A percentile compares a stretch with the other conserved stretches of the same genome.
phyloP scores from a whole-genome alignment of 2,797 vertebrate genomes.

The Chelon labrosus region DNA sequence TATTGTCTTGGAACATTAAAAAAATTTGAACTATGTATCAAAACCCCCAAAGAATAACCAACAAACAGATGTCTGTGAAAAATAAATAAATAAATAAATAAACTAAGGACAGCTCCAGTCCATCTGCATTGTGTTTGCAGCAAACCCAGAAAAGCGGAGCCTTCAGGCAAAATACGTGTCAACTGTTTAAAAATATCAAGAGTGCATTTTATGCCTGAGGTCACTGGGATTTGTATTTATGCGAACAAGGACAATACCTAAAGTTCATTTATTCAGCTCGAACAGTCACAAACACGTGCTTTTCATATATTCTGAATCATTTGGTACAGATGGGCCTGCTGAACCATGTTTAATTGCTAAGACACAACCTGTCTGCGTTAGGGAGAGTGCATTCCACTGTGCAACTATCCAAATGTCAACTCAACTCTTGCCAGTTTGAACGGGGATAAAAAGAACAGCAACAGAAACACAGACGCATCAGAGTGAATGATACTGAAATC shows the following conservation, averaged over 20 bases:
- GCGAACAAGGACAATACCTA: constrained; percentile 62
- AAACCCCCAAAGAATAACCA: constrained; percentile 1
- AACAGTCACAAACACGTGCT: constrained; percentile 47
- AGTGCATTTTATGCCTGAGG: constrained; percentile 74
- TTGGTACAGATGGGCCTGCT: constrained; percentile 64
- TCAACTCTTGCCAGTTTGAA: constrained; percentile 51
- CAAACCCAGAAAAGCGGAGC: constrained; percentile 54
- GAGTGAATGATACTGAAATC: neutral
- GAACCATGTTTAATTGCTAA: constrained; percentile 61
- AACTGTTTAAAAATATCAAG: constrained; percentile 67
- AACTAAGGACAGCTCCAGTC: constrained; percentile 19
- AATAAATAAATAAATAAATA: neutral
- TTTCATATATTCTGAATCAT: constrained; percentile 52
- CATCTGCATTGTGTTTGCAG: constrained; percentile 26
- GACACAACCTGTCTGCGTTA: constrained; percentile 58
- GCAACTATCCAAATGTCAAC: constrained; percentile 60
- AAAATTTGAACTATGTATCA: neutral
- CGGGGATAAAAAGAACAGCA: constrained; percentile 24
- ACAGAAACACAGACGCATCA: neutral
- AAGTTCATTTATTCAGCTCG: constrained; percentile 66
- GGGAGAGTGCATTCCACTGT: constrained; percentile 39
- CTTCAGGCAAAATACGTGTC: constrained; percentile 39
- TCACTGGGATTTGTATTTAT: constrained; percentile 59
- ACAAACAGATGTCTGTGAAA: neutral
- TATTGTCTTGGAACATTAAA: neutral